Conservation (phyloP, 2,113 vertebrate species). For the Channa maculata region DNA sequence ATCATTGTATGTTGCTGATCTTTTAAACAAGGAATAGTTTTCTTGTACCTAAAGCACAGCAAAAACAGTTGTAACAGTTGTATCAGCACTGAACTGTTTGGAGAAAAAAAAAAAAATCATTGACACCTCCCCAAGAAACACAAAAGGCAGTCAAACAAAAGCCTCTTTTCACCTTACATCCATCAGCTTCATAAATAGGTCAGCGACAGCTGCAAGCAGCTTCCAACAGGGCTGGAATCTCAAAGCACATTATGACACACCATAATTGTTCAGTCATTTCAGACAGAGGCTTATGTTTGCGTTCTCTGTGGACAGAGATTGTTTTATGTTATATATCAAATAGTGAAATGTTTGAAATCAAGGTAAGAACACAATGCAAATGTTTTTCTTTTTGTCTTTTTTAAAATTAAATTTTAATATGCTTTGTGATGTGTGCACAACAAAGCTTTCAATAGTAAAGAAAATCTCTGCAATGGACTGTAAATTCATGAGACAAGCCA, state of each 20-base stretch:
- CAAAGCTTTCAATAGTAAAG: background rate
- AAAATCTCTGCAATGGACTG: conserved; percentile 32
- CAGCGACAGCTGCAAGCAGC: conserved; percentile 60
- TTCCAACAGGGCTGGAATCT: conserved; percentile 40
- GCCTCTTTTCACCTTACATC: conserved; percentile 58
- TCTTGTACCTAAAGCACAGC: background rate
- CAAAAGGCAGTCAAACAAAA: conserved; percentile 46
- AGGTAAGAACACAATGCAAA: background rate
- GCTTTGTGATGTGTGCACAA: conserved; percentile 27
- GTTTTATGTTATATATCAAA: conserved; percentile 13
- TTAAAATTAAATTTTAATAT: conserved; percentile 6
- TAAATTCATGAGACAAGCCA: conserved; percentile 50
- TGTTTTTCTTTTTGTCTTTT: background rate
- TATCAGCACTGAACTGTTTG: background rate
- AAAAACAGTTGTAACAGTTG: background rate
- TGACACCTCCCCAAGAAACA: conserved; percentile 21
- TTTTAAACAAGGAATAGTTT: background rate
- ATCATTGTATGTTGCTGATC: background rate
- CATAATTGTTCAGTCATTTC: conserved; percentile 32
- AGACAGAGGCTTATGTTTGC: conserved; percentile 24
- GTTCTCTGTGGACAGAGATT: background rate
- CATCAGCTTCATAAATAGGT: conserved; percentile 67
- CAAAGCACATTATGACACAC: conserved; percentile 49
- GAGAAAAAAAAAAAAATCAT: background rate
- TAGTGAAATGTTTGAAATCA: background rate